Conservation (phyloP, 2,113 vertebrate species). For the Hippopotamus amphibius region DNA sequence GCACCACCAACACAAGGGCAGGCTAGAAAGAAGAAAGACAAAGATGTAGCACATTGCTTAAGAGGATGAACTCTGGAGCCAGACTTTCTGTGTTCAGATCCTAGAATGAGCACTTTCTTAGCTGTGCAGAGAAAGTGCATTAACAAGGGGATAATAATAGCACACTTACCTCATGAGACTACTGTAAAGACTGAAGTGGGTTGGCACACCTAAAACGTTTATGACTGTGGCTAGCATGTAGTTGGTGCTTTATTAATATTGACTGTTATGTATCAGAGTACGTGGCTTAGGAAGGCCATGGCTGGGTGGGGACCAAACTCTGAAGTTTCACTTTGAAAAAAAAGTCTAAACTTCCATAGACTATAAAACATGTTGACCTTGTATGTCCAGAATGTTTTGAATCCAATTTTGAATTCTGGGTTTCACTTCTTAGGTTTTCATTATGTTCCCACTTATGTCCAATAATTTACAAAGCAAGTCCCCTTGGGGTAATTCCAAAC, state of each 20-base stretch:
- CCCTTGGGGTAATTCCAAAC: neutral
- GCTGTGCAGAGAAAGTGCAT: neutral
- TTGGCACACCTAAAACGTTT: too few species aligned
- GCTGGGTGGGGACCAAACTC: neutral
- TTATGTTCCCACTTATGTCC: neutral
- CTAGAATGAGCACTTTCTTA: neutral
- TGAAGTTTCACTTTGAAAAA: neutral
- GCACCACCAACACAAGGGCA: neutral
- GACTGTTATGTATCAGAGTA: neutral
- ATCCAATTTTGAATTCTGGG: neutral
- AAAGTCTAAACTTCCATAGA: neutral
- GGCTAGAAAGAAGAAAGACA: neutral
- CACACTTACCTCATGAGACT: neutral
- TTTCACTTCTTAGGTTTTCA: neutral
- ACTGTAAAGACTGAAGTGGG: neutral
- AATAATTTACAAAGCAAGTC: neutral
- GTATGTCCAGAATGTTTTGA: neutral
- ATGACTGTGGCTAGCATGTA: neutral
- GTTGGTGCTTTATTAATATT: neutral
- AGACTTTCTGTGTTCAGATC: neutral
- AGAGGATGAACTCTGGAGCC: neutral
- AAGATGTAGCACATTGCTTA: neutral
- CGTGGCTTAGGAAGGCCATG: neutral
- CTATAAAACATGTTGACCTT: neutral
- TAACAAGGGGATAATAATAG: neutral